phyloP scores from a whole-genome alignment of 2,113 vertebrate genomes.

The Martes martes region DNA sequence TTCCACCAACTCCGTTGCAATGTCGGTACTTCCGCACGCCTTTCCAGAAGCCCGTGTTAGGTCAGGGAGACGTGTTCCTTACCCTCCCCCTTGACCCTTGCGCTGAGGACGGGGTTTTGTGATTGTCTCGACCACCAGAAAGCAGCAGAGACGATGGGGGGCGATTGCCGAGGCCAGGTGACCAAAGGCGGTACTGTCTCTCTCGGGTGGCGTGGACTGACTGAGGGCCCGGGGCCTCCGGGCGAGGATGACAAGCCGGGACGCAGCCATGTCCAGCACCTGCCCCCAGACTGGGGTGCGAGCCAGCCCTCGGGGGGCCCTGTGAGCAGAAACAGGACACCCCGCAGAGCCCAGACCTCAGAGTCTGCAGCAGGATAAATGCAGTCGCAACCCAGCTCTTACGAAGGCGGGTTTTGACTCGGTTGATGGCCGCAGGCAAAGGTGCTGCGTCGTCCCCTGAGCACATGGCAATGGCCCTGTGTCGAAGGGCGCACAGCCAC shows the following conservation, averaged over 20 bases:
- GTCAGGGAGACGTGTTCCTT: background rate
- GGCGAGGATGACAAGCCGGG: accelerated
- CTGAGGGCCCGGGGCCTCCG: accelerated
- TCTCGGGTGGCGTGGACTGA: accelerated
- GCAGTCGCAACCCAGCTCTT: background rate
- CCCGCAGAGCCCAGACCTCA: background rate
- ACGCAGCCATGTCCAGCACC: background rate
- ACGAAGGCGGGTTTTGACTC: background rate
- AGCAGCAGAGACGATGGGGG: accelerated
- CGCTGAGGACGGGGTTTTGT: background rate
- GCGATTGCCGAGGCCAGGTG: background rate
- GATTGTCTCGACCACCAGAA: accelerated
- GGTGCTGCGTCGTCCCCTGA: accelerated
- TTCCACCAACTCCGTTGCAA: background rate
- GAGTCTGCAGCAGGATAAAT: background rate
- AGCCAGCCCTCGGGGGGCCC: background rate
- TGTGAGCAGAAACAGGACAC: background rate
- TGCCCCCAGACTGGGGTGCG: accelerated
- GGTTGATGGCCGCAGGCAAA: background rate
- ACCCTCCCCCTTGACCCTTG: background rate
- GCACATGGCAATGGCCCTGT: too few relatives aligned
- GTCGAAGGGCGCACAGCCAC: accelerated
- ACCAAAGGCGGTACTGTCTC: too few relatives aligned
- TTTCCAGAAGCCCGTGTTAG: accelerated
- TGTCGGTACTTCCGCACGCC: accelerated